Evolutionary conservation across 1,140 invertebrate genomes (phyloP).

Genomic region (Drosophila lacertosa): DNA sequence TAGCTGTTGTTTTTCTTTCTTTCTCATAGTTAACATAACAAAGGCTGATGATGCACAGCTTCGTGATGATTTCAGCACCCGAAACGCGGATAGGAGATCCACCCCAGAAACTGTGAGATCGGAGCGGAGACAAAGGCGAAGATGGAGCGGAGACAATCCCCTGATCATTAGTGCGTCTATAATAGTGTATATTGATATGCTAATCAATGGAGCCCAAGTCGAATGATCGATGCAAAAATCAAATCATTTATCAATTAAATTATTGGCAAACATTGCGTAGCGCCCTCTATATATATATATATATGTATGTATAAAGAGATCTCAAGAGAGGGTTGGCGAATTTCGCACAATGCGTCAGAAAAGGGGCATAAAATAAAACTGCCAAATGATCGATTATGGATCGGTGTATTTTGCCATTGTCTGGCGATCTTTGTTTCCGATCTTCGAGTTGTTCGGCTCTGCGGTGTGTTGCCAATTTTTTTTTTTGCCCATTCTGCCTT

Average conservation of each 20-base stretch:
- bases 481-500: constrained; percentile 24
- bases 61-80: constrained; percentile 82
- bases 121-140: constrained; percentile 16
- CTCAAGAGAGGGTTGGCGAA: constrained; percentile 33
- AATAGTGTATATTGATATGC: constrained; percentile 75
- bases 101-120: constrained; percentile 51
- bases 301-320: too few species aligned
- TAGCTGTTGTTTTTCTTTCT: constrained; percentile 42
- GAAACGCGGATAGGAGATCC: constrained; percentile 32
- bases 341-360: constrained; percentile 35
- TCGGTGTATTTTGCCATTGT: constrained; percentile 28
- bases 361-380: constrained; percentile 46
- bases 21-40: constrained; percentile 83
- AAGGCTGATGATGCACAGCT: constrained; percentile 69
- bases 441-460: constrained; percentile 32
- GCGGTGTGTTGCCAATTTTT: constrained; percentile 78
- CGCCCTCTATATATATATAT: constrained; percentile 54
- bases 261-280: constrained; percentile 83
- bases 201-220: constrained; percentile 55
- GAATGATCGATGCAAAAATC: constrained; percentile 73
- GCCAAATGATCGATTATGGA: constrained; percentile 81
- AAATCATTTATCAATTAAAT: constrained; percentile 84
- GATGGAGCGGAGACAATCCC: constrained; percentile 62
- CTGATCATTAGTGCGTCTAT: constrained; percentile 74
- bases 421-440: constrained; percentile 28